Conservation (phyloP, 2,797 vertebrate species). For the Gallinago solitaria region DNA sequence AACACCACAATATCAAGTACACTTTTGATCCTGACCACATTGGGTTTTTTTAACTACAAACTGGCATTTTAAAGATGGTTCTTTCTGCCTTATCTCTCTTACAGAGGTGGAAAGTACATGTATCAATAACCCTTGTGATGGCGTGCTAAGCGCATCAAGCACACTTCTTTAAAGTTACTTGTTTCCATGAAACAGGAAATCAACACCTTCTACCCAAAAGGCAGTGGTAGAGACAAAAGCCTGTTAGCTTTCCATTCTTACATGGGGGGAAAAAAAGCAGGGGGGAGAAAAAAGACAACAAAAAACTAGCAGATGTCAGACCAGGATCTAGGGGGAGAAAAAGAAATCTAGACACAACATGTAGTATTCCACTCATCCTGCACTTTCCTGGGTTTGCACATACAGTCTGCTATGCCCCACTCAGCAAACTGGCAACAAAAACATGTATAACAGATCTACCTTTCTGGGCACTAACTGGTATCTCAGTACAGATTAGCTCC, state of each 20-base stretch:
- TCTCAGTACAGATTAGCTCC: neutral
- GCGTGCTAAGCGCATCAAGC: accelerated
- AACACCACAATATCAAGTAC: neutral
- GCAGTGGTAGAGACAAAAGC: neutral
- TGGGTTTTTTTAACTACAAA: neutral
- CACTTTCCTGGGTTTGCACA: neutral
- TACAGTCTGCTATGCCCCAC: neutral
- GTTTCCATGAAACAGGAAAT: neutral
- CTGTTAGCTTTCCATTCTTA: neutral
- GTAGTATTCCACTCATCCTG: neutral
- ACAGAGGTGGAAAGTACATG: neutral
- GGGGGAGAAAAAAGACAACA: neutral
- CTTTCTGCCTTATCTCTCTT: neutral
- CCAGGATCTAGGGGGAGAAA: neutral
- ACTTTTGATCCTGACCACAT: neutral
- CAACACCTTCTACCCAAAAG: neutral
- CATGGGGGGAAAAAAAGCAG: too few species aligned
- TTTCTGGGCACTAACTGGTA: too few species aligned
- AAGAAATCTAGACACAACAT: neutral
- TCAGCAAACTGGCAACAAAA: neutral
- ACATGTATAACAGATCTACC: neutral
- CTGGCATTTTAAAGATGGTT: neutral
- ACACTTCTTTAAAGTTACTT: neutral
- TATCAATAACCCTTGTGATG: neutral
- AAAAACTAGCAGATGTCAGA: neutral